phyloP scores from a whole-genome alignment of 2,888 invertebrate species.

The Heliconius aoede region DNA sequence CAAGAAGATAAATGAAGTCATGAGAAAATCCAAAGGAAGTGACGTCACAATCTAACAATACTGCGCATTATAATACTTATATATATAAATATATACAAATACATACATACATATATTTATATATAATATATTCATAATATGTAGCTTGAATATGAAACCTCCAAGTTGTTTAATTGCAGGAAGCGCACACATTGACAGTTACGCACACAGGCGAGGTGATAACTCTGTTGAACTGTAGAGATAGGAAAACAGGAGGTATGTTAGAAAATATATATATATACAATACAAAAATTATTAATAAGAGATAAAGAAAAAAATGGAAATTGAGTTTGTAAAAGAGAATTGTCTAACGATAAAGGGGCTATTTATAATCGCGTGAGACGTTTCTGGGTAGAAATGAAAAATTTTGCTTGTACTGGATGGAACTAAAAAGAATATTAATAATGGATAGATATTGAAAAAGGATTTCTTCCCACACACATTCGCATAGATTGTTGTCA shows the following conservation, averaged over 20 bases:
- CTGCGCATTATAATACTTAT: slow-evolving; percentile 36
- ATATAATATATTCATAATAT: slow-evolving; percentile 46
- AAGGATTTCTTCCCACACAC: too few species aligned
- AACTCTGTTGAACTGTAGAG: slow-evolving; percentile 56
- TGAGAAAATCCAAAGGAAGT: slow-evolving; percentile 50
- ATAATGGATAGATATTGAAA: too few species aligned
- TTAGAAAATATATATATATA: background rate
- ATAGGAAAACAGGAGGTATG: slow-evolving; percentile 49
- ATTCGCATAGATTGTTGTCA: too few species aligned
- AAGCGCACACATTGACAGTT: slow-evolving; percentile 56
- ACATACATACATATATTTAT: slow-evolving; percentile 32
- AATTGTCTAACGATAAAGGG: too few species aligned
- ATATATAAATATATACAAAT: background rate
- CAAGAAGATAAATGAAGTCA: background rate
- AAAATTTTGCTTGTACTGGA: too few species aligned
- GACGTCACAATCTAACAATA: slow-evolving; percentile 49
- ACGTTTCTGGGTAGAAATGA: too few species aligned
- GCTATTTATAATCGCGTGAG: too few species aligned
- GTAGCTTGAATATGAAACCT: slow-evolving; percentile 54
- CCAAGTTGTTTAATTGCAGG: slow-evolving; percentile 67
- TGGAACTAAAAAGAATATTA: too few species aligned
- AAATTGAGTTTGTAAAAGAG: too few species aligned
- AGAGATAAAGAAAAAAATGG: background rate
- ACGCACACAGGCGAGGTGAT: slow-evolving; percentile 52
- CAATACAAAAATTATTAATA: background rate